A percentile compares a stretch with the other conserved stretches of the same genome.
Conservation (phyloP, 37 sponge, comb jelly and placozoan genomes). For the Ephydatia muelleri region DNA sequence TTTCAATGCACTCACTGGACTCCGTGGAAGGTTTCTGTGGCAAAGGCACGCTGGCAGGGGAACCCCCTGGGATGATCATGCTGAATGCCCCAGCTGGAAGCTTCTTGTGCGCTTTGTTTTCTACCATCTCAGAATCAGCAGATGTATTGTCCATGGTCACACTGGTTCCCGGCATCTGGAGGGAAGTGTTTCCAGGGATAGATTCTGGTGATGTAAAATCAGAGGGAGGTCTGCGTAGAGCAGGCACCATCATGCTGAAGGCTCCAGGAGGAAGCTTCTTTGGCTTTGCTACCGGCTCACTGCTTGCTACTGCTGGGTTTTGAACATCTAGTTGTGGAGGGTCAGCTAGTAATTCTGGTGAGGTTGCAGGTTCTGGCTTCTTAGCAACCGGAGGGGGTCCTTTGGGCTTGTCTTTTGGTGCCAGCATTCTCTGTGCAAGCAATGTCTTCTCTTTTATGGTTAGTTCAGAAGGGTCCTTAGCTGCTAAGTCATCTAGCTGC, state of each 20-base stretch:
- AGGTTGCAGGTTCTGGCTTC: slow-evolving; percentile 9
- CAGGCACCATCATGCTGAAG: slow-evolving; percentile 19
- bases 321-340: too few relatives aligned
- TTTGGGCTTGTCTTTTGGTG: not conserved
- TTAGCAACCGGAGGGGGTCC: not conserved
- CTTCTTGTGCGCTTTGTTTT: too few relatives aligned
- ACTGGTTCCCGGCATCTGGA: slow-evolving; percentile 8
- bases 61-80: not conserved
- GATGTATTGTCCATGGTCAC: too few relatives aligned
- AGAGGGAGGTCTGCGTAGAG: not conserved
- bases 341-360: too few relatives aligned
- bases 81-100: slow-evolving; percentile 2
- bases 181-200: slow-evolving; percentile 3
- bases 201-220: not conserved
- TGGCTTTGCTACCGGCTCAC: not conserved
- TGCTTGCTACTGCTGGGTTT: too few relatives aligned
- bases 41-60: too few relatives aligned
- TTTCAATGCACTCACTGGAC: not conserved
- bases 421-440: slow-evolving; percentile 32
- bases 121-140: too few relatives aligned
- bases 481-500: slow-evolving; percentile 6
- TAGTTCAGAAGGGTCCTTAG: slow-evolving; percentile 51
- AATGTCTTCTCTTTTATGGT: slow-evolving; percentile 49
- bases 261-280: slow-evolving; percentile 61
- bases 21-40: not conserved